Base-by-base conservation (phyloP, 2,797 vertebrate species). In the Erpetoichthys calabaricus region DNA sequence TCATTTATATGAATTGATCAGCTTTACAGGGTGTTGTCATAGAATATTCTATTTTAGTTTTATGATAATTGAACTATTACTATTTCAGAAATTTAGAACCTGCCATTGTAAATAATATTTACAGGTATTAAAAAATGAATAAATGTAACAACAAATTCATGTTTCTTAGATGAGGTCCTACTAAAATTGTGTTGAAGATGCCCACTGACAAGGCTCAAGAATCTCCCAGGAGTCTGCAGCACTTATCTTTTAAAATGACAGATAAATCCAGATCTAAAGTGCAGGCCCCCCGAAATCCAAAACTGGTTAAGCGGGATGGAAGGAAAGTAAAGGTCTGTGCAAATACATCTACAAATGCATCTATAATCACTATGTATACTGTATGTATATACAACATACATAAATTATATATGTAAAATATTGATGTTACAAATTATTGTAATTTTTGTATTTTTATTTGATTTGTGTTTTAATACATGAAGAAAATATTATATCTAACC, bases 201-300 rank as follows among this genome's bases (percentile, higher is more conserved):
- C 64, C 72, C 47, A 65, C 67, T 1, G 68, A 62, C 46, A 78
- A 63, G 45, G 50, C 60, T 7, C 63, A 60, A 44, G 53, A 51
- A 5, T 63, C 69, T 1, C 1, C 57, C 58, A 53, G 42, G 4
- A 62, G 67, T 49, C 58, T 73, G 8, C 77, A 74, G 57, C 67
- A 51, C 55, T 60, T 63, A 4, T 58, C 66, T 53, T 55, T 68
- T 56, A 80, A 63, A 63, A 67, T 58, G 47, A 46, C 66, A 7
- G 61, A 69, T 58, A 67, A 67, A 45, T 58, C 71, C 42, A 80
- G 72, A 61, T 80, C 67, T 56, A 79, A 80, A 61, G 67, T 63
- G 49, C 59, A 66, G 60, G 61, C 67, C 42, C 70, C 73, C 4
- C 50, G 9, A 57, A 67, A 62, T 43, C 68, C 62, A 1, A 88